A percentile compares a stretch with the other conserved stretches of the same genome.
phyloP scores from a whole-genome alignment of 2,888 invertebrate genomes.

The Acleris holmiana region DNA sequence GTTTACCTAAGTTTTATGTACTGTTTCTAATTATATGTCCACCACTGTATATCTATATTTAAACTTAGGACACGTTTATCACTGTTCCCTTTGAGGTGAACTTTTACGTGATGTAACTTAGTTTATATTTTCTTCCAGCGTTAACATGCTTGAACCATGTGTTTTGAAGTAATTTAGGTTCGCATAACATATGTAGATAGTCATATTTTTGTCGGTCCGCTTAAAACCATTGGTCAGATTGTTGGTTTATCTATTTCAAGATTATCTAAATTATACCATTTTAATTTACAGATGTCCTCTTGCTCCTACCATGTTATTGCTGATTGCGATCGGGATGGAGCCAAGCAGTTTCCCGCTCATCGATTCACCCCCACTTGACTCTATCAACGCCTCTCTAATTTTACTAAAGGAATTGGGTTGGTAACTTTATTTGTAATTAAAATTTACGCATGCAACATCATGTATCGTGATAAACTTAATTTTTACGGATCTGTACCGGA shows the following conservation, averaged over 20 bases:
- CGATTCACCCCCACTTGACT: constrained; percentile 92
- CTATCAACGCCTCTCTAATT: constrained; percentile 86
- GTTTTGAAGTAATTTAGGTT: too few species aligned
- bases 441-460: too few species aligned
- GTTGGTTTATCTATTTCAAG: background rate
- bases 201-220: too few species aligned
- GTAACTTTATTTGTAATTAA: background rate
- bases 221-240: background rate
- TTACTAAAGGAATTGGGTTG: constrained; percentile 86
- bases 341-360: constrained; percentile 94
- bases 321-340: constrained; percentile 93
- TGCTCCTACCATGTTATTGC: constrained; percentile 90
- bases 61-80: background rate
- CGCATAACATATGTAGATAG: too few species aligned
- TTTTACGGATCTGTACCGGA: too few species aligned
- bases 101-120: background rate
- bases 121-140: too few species aligned
- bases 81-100: background rate
- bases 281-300: constrained; percentile 77
- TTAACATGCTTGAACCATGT: too few species aligned
- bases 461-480: too few species aligned
- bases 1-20: too few species aligned
- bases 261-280: too few species aligned
- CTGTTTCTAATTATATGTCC: too few species aligned
- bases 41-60: background rate